phyloP scores from a whole-genome alignment of 37 sponge, comb jelly and placozoan genomes.

The Ephydatia muelleri region DNA sequence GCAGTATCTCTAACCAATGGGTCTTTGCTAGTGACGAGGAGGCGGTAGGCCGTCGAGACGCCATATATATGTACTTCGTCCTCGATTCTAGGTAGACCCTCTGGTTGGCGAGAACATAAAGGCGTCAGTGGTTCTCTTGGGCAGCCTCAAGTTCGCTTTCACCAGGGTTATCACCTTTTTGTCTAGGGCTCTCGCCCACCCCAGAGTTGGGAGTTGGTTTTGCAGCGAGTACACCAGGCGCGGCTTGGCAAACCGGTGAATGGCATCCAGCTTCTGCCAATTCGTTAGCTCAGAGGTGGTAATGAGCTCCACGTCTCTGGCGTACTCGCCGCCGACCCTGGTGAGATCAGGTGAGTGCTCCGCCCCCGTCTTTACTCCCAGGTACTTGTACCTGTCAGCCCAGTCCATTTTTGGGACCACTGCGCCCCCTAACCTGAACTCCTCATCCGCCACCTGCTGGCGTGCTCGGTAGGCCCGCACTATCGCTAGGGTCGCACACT shows the following conservation, averaged over 20 bases:
- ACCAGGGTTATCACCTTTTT: background rate
- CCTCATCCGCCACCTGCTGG: background rate
- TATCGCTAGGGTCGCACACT: background rate
- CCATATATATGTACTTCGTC: constrained; percentile 9
- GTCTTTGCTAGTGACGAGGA: background rate
- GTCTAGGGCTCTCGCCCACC: too few relatives aligned
- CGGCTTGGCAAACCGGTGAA: background rate
- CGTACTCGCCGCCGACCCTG: too few relatives aligned
- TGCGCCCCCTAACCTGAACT: background rate
- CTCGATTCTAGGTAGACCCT: constrained; percentile 14
- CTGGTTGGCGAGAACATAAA: background rate
- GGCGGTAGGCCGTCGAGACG: background rate
- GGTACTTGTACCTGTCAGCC: background rate
- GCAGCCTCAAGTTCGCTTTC: background rate
- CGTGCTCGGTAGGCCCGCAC: too few relatives aligned
- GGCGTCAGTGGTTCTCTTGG: background rate
- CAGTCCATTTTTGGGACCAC: background rate
- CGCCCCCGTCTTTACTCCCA: too few relatives aligned
- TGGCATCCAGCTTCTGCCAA: background rate
- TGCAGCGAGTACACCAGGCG: background rate
- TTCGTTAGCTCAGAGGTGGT: too few relatives aligned
- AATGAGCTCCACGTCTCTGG: too few relatives aligned
- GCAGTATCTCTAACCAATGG: background rate
- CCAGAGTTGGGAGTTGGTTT: too few relatives aligned
- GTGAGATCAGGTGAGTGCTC: too few relatives aligned